phyloP scores from a whole-genome alignment of 2,113 vertebrate genomes.

The Platichthys flesus region DNA sequence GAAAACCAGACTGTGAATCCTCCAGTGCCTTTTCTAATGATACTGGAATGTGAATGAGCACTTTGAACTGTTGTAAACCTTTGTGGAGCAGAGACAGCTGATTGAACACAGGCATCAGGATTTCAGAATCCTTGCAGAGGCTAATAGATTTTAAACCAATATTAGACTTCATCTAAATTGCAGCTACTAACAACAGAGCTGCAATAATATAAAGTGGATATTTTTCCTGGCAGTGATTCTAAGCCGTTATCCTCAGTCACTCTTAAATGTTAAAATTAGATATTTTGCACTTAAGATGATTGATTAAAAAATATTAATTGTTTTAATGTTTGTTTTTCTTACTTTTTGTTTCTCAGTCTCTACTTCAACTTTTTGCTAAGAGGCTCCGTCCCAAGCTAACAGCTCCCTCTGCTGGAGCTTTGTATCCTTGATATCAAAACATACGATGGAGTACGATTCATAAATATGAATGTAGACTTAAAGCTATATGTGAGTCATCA shows the following conservation, averaged over 20 bases:
- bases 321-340: too few relatives aligned
- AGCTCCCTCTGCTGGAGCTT: slow-evolving; percentile 51
- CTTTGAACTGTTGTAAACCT: slow-evolving; percentile 28
- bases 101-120: background rate
- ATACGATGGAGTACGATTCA: too few relatives aligned
- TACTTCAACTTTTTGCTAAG: background rate
- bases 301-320: too few relatives aligned
- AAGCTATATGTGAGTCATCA: background rate
- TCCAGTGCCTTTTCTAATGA: background rate
- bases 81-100: slow-evolving; percentile 12
- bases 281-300: too few relatives aligned
- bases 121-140: background rate
- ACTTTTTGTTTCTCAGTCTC: too few relatives aligned
- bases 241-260: too few relatives aligned
- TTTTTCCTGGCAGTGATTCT: too few relatives aligned
- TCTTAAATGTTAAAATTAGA: too few relatives aligned
- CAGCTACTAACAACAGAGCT: background rate
- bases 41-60: background rate
- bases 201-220: background rate
- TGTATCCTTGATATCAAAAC: background rate
- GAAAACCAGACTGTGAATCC: background rate
- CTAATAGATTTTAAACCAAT: background rate
- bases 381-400: background rate
- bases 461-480: too few relatives aligned
- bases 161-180: background rate